These are phyloP conservation scores for Hippopotamus amphibius DNA, from an alignment of 2,113 vertebrate species.

Conservation along the genomic window DNA sequence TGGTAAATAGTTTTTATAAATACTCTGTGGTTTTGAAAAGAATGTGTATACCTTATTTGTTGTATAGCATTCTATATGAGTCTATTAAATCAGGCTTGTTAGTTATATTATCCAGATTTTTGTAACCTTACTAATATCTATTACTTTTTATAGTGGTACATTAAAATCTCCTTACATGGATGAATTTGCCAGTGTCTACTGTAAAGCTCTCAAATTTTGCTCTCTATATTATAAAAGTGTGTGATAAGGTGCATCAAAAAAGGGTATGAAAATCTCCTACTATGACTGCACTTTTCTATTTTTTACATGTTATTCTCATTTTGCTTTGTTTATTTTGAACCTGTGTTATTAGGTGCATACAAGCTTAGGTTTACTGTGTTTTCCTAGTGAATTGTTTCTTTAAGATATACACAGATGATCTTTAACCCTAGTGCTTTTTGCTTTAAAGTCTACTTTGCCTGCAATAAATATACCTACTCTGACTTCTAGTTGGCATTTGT, in stretches of 20 bases:
- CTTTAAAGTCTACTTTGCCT: not conserved
- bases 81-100: not conserved
- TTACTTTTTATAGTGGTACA: not conserved
- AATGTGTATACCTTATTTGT: not conserved
- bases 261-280: not conserved
- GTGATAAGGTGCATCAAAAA: not conserved
- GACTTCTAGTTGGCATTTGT: not conserved
- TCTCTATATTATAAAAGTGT: slow-evolving; percentile 20
- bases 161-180: not conserved
- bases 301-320: not conserved
- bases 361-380: not conserved
- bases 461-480: not conserved
- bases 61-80: not conserved
- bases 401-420: not conserved
- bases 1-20: slow-evolving; percentile 42
- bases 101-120: not conserved
- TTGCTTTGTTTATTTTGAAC: slow-evolving; percentile 42
- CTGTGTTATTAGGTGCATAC: slow-evolving; percentile 7
- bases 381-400: not conserved
- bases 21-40: slow-evolving; percentile 45
- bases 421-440: not conserved
- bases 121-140: not conserved
- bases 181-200: not conserved
- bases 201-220: not conserved
- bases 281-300: not conserved